Conservation (phyloP, 2,888 invertebrate species). For the Callimorpha dominula region DNA sequence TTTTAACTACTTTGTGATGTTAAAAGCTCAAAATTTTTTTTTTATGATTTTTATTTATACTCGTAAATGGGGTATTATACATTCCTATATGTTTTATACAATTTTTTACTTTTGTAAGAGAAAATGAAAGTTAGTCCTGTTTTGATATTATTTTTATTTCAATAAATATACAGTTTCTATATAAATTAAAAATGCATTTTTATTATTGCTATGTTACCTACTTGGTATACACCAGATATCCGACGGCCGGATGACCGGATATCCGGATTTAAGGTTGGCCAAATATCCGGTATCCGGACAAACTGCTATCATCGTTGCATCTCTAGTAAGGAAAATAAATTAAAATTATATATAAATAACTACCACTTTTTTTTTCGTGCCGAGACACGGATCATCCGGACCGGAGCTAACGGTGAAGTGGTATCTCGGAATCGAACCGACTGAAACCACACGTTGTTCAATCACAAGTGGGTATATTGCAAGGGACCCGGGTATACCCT, state of each 20-base stretch:
- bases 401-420: no score
- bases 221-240: neutral
- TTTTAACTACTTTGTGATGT: neutral
- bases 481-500: no score
- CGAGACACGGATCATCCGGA: no score
- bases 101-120: constrained; percentile 34
- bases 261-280: neutral
- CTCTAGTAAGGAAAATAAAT: no score
- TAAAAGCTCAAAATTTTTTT: neutral
- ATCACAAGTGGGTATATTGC: no score
- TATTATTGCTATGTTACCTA: constrained; percentile 24
- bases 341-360: no score
- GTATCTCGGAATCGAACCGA: no score
- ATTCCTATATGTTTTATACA: constrained; percentile 31
- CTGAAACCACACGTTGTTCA: no score
- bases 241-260: neutral
- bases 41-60: neutral
- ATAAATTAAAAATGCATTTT: constrained; percentile 64
- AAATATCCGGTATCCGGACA: no score
- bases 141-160: constrained; percentile 41
- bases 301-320: no score
- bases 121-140: constrained; percentile 66
- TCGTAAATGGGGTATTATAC: constrained; percentile 9
- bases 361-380: no score
- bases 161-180: constrained; percentile 52